These are phyloP conservation scores for Agapornis roseicollis DNA, from an alignment of 2,113 vertebrate genomes.

Conservation along the genomic window DNA sequence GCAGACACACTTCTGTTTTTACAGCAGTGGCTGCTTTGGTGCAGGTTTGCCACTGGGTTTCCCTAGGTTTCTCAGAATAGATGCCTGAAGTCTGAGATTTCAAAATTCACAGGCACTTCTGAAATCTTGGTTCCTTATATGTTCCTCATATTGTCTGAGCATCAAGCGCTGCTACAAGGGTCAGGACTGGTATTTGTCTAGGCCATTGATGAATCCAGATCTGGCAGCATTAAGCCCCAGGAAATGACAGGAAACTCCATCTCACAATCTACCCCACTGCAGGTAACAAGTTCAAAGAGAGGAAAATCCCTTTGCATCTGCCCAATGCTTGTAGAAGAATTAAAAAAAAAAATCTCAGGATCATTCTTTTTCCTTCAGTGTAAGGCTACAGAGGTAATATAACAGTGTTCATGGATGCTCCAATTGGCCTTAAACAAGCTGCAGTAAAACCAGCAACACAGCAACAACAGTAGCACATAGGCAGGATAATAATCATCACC, in stretches of 20 bases:
- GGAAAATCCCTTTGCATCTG: background rate
- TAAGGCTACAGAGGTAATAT: background rate
- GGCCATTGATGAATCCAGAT: background rate
- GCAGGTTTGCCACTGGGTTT: background rate
- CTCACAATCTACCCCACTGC: background rate
- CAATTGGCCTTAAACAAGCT: background rate
- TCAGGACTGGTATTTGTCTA: background rate
- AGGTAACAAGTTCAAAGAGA: background rate
- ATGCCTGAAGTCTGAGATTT: background rate
- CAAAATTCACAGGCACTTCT: background rate
- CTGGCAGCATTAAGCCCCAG: background rate
- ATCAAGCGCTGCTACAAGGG: background rate
- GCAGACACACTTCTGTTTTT: background rate
- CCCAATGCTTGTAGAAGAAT: background rate
- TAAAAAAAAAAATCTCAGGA: background rate
- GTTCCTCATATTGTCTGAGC: background rate
- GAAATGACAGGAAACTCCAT: background rate
- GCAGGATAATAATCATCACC: background rate
- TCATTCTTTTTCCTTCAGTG: background rate
- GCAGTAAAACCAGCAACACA: background rate
- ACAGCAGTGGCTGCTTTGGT: background rate
- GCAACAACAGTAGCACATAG: fast-evolving
- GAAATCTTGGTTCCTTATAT: background rate
- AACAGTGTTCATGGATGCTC: fast-evolving
- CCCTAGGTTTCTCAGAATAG: background rate